phyloP scores from a whole-genome alignment of 2,888 invertebrate genomes.

The Sinhomidia bicolor region DNA sequence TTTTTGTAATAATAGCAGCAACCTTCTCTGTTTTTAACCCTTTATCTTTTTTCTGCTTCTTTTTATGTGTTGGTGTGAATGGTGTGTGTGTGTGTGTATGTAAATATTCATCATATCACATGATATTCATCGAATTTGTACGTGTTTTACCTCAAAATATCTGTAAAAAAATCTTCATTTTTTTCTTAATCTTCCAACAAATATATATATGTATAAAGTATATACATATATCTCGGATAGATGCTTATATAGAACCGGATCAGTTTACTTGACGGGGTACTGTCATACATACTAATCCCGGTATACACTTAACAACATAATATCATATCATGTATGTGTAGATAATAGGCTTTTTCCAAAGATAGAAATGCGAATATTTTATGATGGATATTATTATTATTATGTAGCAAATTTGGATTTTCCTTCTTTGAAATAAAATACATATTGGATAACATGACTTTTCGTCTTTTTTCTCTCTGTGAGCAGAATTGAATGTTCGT shows the following conservation, averaged over 20 bases:
- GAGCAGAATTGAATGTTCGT: not conserved
- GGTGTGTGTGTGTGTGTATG: not conserved
- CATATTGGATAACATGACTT: conserved; percentile 3
- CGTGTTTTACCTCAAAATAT: conserved; percentile 16
- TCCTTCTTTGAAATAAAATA: conserved; percentile 22
- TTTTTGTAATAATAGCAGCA: not conserved
- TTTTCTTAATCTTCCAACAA: not conserved
- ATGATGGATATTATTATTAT: conserved; percentile 63
- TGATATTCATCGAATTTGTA: not conserved
- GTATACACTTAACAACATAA: not conserved
- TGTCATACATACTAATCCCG: too few relatives aligned
- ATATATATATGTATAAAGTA: too few relatives aligned
- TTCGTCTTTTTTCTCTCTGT: too few relatives aligned
- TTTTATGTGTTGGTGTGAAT: too few relatives aligned
- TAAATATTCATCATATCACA: not conserved
- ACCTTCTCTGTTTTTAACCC: not conserved
- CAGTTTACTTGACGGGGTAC: too few relatives aligned
- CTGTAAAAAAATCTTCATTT: not conserved
- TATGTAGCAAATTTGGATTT: conserved; percentile 65
- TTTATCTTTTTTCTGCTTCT: too few relatives aligned
- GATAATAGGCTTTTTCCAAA: conserved; percentile 52
- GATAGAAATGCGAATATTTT: conserved; percentile 69
- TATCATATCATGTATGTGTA: not conserved
- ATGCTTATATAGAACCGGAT: not conserved
- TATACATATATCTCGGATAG: not conserved